Base-by-base conservation (phyloP, 2,113 vertebrate species). In the Limanda limanda region DNA sequence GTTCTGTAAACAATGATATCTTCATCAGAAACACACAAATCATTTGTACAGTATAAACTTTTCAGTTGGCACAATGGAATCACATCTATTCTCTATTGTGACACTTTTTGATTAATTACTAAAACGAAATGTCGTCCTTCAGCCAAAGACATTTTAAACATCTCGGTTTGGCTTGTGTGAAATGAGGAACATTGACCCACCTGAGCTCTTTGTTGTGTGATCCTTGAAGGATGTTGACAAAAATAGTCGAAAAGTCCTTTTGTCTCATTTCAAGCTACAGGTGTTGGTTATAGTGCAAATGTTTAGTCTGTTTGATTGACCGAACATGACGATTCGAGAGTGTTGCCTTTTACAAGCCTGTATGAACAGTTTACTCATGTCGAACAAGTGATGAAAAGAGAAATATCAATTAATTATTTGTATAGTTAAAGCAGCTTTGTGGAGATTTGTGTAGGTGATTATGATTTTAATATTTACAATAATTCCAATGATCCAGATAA, bases 1-100 rank as follows among this genome's bases (percentile, higher is more conserved):
- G 21, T 68, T 83, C 63, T 83, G 78, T 90, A 89, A 87, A 88
- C 74, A 86, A 88, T 12, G 27, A 69, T 62, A 59, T 57, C 6
- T 12, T 45, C 40, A 78, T 81, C 60, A 76, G 75, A 91, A 42
- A 82, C 23, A 68, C 42, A 59, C 64, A 74, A 58, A 81, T 85
- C 31, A 78, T 74, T 75, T 78, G 23, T 66, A 80, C 66, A 68
- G 15, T 60, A 31, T 35, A 37, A 62, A 20, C 10, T 24, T 66
- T 60, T 45, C 9, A 42, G 18, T 72, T 79, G 73, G 35, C 64
- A 78, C 81, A 61, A 61, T 27, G 14, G 18, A 42, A 66, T 74
- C 55, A 75, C 69, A 61, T 78, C 71, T 52, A 68, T 55, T 63
- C 57, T 40, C 9, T 31, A 31, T 31, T 31, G 31, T 6, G 6